Conservation (phyloP, 2,888 invertebrate species). For the Ellobium chinense region DNA sequence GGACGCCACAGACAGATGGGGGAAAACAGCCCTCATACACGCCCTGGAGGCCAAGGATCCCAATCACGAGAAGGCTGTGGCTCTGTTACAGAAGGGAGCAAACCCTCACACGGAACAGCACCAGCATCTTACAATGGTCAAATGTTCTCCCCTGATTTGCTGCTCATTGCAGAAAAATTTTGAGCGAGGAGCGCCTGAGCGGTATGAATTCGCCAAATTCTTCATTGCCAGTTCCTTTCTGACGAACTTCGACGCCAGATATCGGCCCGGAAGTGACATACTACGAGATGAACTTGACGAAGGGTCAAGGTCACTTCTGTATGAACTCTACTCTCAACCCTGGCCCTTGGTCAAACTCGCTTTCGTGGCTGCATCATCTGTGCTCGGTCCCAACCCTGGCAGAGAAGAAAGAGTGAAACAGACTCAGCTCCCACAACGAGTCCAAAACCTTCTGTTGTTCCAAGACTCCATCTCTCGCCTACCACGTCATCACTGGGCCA, state of each 20-base stretch:
- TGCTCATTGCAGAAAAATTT: slow-evolving; percentile 20
- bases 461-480: slow-evolving; percentile 22
- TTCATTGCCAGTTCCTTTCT: slow-evolving; percentile 18
- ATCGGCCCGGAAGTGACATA: background rate
- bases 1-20: slow-evolving; percentile 16
- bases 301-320: background rate
- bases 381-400: slow-evolving; percentile 9
- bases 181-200: background rate
- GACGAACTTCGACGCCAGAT: background rate
- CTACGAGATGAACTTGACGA: background rate
- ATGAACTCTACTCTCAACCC: slow-evolving; percentile 1
- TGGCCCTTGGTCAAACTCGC: slow-evolving; percentile 1
- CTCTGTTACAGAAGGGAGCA: slow-evolving; percentile 6
- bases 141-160: slow-evolving; percentile 1
- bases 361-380: background rate
- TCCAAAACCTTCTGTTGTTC: slow-evolving; percentile 22
- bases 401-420: slow-evolving; percentile 8
- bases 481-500: slow-evolving; percentile 29
- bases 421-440: background rate
- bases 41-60: slow-evolving; percentile 2
- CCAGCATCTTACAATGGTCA: background rate
- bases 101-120: slow-evolving; percentile 16
- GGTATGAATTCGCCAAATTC: background rate
- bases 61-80: slow-evolving; percentile 8
- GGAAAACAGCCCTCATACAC: slow-evolving; percentile 20